These are phyloP conservation scores for Troides oblongomaculatus DNA, from an alignment of 2,888 invertebrate genomes.

Conservation along the genomic window DNA sequence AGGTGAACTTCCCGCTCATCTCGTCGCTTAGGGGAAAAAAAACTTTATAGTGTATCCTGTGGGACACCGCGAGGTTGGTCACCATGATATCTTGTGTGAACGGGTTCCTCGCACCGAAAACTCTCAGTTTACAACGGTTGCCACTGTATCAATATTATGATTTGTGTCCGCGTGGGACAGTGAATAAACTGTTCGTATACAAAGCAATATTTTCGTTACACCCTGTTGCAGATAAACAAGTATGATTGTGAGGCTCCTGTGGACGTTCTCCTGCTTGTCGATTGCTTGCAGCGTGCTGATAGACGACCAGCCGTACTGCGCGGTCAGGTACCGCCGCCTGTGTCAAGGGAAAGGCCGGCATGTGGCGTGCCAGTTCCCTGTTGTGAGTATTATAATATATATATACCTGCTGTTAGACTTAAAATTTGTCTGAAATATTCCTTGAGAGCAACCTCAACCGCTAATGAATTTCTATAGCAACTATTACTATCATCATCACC, in stretches of 20 bases:
- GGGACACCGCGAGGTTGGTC: no score
- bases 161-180: background rate
- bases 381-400: constrained; percentile 43
- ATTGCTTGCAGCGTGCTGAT: constrained; percentile 33
- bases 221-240: constrained; percentile 23
- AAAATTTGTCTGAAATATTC: no score
- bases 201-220: background rate
- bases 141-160: constrained; percentile 11
- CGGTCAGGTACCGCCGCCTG: constrained; percentile 54
- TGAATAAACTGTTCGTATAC: background rate
- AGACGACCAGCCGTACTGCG: constrained; percentile 62
- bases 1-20: no score
- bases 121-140: constrained; percentile 7
- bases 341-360: constrained; percentile 67
- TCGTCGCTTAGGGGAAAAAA: no score
- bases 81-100: background rate
- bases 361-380: constrained; percentile 62
- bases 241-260: constrained; percentile 19
- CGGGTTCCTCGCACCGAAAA: background rate
- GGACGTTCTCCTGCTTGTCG: constrained; percentile 34
- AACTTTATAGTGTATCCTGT: no score
- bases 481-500: no score
- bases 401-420: no score
- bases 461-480: no score
- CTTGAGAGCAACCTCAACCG: no score